Base-by-base conservation (phyloP, 1,140 invertebrate genomes). In the Amphibalanus amphitrite region DNA sequence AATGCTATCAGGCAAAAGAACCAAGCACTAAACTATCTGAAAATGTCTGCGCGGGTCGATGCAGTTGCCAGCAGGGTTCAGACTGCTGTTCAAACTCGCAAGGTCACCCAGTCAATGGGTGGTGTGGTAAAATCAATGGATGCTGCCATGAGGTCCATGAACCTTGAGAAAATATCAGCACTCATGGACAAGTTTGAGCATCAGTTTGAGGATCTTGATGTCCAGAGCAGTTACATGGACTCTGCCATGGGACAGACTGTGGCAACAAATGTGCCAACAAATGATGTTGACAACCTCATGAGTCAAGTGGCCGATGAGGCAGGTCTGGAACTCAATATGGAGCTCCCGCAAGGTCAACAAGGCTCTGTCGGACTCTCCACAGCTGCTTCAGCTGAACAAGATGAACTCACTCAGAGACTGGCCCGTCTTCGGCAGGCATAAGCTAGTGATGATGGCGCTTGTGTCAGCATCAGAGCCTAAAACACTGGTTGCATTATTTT, bases 101-200 rank as follows among this genome's bases (percentile, higher is more conserved):
- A 94, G 82, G 86, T 90, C 6, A 90, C 88, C 73, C 86, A 88
- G 74, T 90, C 88, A 3, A 92, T 92, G 90, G 89, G 90, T 64
- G 93, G 95, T 74, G 97, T 99, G 1, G 95, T 98, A 0, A 97
- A 97, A 80, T 93, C 95, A 23, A 98, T 99, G 95, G 97, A 99
- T 83, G 92, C 93, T 47, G 97, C 97, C 13, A 98, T 99, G 96
- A 97, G 96, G 78, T 97, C 94, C 29, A 98, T 99, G 96, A 99
- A 99, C 83, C 82, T 99, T 59, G 97, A 99, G 82, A 98, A 99
- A 84, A 95, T 98, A 72, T 97, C 95, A 13, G 87, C 87, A 67
- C 82, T 99, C 1, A 99, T 99, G 97, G 97, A 99, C 79, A 95
- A 97, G 80, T 99, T 99, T 84, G 97, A 99, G 79, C 90, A 90